Evolutionary conservation across 2,113 vertebrate species (phyloP).

Genomic region (Alethe diademata): DNA sequence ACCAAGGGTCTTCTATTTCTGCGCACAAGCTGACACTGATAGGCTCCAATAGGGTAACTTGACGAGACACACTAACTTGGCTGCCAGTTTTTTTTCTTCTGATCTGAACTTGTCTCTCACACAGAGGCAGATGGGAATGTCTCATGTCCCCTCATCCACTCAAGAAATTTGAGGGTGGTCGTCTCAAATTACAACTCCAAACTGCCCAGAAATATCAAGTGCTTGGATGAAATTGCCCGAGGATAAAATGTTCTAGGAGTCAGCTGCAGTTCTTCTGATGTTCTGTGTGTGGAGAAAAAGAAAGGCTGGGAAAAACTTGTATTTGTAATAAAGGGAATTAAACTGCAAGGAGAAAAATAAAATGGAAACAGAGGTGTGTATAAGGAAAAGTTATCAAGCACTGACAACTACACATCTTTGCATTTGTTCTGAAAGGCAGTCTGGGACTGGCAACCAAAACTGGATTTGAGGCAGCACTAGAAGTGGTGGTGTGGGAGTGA

Average conservation of each 20-base stretch:
- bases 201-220: neutral
- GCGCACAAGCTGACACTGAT: neutral
- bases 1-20: neutral
- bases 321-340: neutral
- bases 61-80: neutral
- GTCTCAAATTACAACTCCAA: neutral
- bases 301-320: neutral
- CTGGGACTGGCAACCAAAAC: neutral
- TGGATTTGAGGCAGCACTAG: neutral
- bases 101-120: neutral
- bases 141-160: neutral
- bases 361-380: neutral
- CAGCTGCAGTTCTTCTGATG: neutral
- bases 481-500: neutral
- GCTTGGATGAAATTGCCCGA: neutral
- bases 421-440: neutral
- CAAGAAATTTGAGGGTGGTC: neutral
- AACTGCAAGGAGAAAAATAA: neutral
- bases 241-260: neutral
- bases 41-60: neutral
- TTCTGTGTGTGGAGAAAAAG: neutral
- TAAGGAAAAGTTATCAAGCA: neutral
- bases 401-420: neutral
- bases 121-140: neutral
- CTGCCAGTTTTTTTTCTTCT: neutral